Conservation (phyloP, 2,113 vertebrate species). For the Megaceryle maxima region DNA sequence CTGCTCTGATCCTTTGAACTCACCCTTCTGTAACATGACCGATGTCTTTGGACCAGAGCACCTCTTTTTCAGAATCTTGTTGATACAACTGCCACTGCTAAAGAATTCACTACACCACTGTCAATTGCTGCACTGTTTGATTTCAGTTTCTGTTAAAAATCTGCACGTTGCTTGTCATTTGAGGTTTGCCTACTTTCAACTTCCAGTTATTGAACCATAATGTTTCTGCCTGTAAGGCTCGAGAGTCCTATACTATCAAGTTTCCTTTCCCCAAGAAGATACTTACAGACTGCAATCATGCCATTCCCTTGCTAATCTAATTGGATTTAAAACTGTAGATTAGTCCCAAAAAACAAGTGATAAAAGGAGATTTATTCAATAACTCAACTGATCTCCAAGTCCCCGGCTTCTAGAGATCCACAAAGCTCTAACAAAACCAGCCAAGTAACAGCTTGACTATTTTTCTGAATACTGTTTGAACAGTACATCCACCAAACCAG, state of each 20-base stretch:
- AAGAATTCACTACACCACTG: not conserved
- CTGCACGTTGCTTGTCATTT: not conserved
- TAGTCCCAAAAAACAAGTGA: constrained; percentile 17
- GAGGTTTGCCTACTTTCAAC: constrained; percentile 5
- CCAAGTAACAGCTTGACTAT: not conserved
- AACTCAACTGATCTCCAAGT: not conserved
- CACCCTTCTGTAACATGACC: not conserved
- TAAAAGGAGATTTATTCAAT: constrained; percentile 11
- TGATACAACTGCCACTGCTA: not conserved
- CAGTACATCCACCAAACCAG: not conserved
- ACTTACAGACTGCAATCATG: not conserved
- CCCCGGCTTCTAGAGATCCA: not conserved
- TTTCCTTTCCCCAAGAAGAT: constrained; percentile 21
- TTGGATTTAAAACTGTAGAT: constrained; percentile 44
- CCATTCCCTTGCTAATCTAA: constrained; percentile 37
- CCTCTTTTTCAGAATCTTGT: not conserved
- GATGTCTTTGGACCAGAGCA: not conserved
- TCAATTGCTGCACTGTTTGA: not conserved
- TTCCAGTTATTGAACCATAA: constrained; percentile 27
- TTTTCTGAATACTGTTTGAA: not conserved
- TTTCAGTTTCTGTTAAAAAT: constrained; percentile 12
- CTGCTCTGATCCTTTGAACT: not conserved
- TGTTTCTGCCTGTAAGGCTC: constrained; percentile 31
- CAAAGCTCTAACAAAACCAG: not conserved
- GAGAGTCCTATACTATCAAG: not conserved